phyloP scores from a whole-genome alignment of 2,888 invertebrate genomes.

The Aphidoletes aphidimyza region DNA sequence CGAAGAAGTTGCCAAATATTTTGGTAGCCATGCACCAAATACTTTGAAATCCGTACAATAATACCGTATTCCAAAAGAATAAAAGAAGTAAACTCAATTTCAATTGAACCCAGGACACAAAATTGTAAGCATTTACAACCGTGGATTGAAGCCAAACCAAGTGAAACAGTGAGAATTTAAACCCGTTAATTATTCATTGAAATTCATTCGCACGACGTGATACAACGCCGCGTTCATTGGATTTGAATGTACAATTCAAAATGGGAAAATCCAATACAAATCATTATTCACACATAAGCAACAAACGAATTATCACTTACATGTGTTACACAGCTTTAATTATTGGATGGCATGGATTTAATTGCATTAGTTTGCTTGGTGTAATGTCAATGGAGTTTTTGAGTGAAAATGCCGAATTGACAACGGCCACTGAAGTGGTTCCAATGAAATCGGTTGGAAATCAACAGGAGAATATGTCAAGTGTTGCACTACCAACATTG shows the following conservation, averaged over 20 bases:
- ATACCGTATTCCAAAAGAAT: too few relatives aligned
- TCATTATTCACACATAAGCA: not conserved
- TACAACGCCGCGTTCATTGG: too few relatives aligned
- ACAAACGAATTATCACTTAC: constrained; percentile 26
- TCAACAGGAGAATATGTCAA: not conserved
- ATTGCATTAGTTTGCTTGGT: not conserved
- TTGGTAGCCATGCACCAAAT: not conserved
- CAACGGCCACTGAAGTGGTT: not conserved
- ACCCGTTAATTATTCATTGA: too few relatives aligned
- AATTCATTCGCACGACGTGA: too few relatives aligned
- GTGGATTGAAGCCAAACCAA: too few relatives aligned
- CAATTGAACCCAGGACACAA: too few relatives aligned
- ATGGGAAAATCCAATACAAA: not conserved
- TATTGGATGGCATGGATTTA: not conserved
- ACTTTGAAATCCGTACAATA: not conserved
- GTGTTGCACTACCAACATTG: not conserved
- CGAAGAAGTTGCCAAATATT: not conserved
- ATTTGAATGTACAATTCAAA: not conserved
- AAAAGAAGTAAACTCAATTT: too few relatives aligned
- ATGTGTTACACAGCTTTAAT: constrained; percentile 28
- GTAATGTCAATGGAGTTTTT: constrained; percentile 51
- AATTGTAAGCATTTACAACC: too few relatives aligned
- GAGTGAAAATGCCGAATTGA: not conserved
- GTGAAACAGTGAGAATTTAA: too few relatives aligned
- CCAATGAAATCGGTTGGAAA: not conserved